Evolutionary conservation across 1,140 invertebrate genomes (phyloP), one percentile per base, ranked within the genome.

Genomic region (Camponotus pennsylvanicus): DNA sequence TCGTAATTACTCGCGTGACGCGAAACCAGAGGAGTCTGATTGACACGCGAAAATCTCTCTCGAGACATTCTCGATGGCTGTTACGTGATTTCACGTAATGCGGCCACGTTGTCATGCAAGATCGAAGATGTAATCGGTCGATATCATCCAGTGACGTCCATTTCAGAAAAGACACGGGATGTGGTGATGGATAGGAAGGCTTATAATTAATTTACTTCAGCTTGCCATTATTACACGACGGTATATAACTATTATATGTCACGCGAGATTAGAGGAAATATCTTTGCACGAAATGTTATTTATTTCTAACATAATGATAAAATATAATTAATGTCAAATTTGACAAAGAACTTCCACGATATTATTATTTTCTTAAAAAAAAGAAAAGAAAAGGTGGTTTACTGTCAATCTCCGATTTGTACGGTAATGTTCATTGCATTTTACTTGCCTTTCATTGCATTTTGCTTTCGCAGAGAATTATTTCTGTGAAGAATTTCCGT

Each of bases 51-150:
- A 89, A 52, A 52, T 52, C 15, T 89, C 84, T 76, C 64, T 52
- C 75, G 45, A 79, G 83, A 79, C 87, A 77, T 57, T 71, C 71
- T 40, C 87, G 88, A 89, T 85, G 85, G 66, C 64, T 86, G 67
- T 82, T 89, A 89, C 87, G 87, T 89, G 87, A 89, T 89, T 89
- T 78, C 66, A 86, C 77, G 77, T 89, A 86, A 85, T 89, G 83
- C 59, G 77, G 75, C 52, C 70, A 45, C 49, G 76, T 86, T 89
- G 49, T 73, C 78, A 89, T 83, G 71, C 88, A 83, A 79, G 73
- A 90, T 90, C 88, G 88, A 90, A 89, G 88, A 89, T 89, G 85
- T 79, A 70, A 59, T 45, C 71, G 86, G 87, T 89, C 85, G 69
- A 89, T 89, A 89, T 78, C 63, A 84, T 71, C 66, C 9, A 52